Conservation (phyloP, 2,888 invertebrate genomes). For the Catocala nupta region DNA sequence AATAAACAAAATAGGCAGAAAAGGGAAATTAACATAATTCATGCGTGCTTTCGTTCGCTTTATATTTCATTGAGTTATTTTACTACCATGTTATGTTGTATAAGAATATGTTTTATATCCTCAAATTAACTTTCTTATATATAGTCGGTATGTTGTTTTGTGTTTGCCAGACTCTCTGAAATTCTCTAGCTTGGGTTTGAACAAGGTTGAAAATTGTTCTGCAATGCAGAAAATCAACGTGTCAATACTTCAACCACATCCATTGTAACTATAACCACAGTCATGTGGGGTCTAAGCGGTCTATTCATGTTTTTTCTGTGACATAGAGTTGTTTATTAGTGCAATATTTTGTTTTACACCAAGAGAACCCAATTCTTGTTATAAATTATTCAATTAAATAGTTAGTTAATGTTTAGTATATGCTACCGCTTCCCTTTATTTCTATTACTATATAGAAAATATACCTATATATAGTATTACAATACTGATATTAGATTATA, state of each 20-base stretch:
- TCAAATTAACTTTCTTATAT: not conserved
- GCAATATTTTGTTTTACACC: no score
- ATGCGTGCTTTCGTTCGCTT: constrained; percentile 6
- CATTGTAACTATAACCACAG: constrained; percentile 18
- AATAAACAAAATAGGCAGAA: constrained; percentile 1
- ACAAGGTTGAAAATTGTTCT: constrained; percentile 4
- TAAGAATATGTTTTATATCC: not conserved
- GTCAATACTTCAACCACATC: constrained; percentile 14
- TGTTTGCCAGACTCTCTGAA: not conserved
- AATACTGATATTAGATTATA: no score
- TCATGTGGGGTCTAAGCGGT: constrained; percentile 16
- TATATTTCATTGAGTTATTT: constrained; percentile 2
- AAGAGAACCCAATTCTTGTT: constrained; percentile 1
- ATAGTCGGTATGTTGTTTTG: no score
- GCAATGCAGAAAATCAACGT: constrained; percentile 6
- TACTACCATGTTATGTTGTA: not conserved
- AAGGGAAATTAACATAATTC: constrained; percentile 8
- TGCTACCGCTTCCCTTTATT: no score
- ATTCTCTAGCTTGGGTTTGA: not conserved
- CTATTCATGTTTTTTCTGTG: constrained; percentile 9
- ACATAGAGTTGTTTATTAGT: constrained; percentile 8
- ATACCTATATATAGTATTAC: no score
- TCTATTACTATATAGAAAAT: no score
- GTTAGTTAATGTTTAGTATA: no score
- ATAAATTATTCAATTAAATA: not conserved